Evolutionary conservation across 2,888 invertebrate genomes (phyloP), one percentile per base, ranked within the genome.

Genomic region (Pseudanteris insignis): DNA sequence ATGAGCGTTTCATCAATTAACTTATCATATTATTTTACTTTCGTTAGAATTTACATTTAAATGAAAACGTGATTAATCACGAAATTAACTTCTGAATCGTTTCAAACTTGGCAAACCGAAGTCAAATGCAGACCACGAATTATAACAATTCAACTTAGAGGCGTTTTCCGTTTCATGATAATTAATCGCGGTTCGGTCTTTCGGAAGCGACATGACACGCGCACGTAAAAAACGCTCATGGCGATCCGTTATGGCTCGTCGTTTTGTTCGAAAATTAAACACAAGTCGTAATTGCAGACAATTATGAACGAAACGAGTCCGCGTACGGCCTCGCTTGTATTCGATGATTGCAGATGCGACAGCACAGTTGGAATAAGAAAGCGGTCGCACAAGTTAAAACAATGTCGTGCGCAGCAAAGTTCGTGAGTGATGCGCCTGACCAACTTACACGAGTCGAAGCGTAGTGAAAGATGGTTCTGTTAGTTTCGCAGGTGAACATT

Each of bases 391-490:
- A 44, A 46, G 50, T 26, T 34, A 57, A 57, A 26, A 57, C 50
- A 41, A 48, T 36, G 44, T 40, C 40, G 28, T 59, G 32, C 29
- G 29, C 41, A 26, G 47, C n/a, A 41, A 54, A 55, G 54, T 51
- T 51, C 41, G 55, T 63, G 55, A 51, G 43, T 30, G 36, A 50
- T 59, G 51, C 40, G 30, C 32, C 34, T 55, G 46, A 46, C 51
- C 64, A 63, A 68, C 37, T 54, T 66, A 55, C 44, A 47, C 32
- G 53, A 62, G 61, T 53, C 59, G 68, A 65, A 47, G 34, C 29
- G 29, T 36, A 65, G 48, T 61, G 67, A 66, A 65, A 70, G 70
- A 69, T 66, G 67, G 65, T 68, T 67, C 70, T 67, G 71, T 71
- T 71, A 71, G 63, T 68, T 64, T 66, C 61, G 53, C 55, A 64